A percentile compares a stretch with the other conserved stretches of the same genome.
phyloP scores from a whole-genome alignment of 1,140 invertebrate species.

The Meteorus sp. region DNA sequence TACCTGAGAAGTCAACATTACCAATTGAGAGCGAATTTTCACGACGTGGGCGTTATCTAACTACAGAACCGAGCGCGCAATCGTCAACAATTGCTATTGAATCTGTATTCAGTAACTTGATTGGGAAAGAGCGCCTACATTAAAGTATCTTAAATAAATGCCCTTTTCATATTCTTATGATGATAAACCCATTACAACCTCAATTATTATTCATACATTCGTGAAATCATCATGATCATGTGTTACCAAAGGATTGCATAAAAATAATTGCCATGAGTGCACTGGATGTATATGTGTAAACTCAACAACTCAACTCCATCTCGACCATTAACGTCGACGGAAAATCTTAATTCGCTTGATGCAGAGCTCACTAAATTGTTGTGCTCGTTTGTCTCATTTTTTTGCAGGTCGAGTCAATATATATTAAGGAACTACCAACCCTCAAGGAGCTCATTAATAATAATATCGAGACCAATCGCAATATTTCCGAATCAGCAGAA shows the following conservation, averaged over 20 bases:
- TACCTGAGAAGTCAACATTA: conserved; percentile 42
- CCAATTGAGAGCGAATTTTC: conserved; percentile 52
- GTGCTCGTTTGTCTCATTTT: conserved; percentile 41
- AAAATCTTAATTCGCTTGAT: too few species aligned
- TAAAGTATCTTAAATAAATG: conserved; percentile 9
- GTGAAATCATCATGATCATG: conserved; percentile 12
- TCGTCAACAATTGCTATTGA: conserved; percentile 57
- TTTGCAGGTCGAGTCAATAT: conserved; percentile 51
- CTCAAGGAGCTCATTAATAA: conserved; percentile 45
- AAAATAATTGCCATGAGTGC: too few species aligned
- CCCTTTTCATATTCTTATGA: not conserved
- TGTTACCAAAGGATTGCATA: conserved; percentile 19
- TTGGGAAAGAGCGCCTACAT: conserved; percentile 22
- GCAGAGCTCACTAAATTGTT: not conserved
- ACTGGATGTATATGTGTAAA: not conserved
- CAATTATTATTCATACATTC: conserved; percentile 1
- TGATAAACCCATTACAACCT: not conserved
- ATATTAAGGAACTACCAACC: conserved; percentile 37
- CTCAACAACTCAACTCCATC: conserved; percentile 4
- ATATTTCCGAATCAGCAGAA: not conserved
- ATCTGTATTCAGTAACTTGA: conserved; percentile 55
- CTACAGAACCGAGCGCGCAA: conserved; percentile 47
- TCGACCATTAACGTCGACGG: conserved; percentile 29
- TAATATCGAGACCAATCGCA: not conserved
- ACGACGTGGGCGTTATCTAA: conserved; percentile 34